Evolutionary conservation across 2,888 invertebrate species (phyloP).

Genomic region (Sinopyrophorus schimmeli): DNA sequence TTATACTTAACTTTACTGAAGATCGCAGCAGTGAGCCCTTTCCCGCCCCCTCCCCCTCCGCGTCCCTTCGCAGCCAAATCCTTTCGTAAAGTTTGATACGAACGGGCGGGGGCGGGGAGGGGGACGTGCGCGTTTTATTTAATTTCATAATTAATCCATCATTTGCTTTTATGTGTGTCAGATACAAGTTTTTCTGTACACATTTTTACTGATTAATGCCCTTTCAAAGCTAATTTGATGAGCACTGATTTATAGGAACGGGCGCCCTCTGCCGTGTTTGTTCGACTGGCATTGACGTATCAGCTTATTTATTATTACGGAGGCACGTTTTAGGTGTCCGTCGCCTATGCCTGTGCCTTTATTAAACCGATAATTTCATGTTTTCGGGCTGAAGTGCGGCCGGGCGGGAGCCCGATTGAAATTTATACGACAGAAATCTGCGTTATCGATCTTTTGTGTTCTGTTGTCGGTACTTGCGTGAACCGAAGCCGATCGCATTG

Average conservation of each 20-base stretch:
- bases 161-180: background rate
- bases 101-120: background rate
- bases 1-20: slow-evolving; percentile 40
- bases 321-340: background rate
- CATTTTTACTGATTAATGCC: slow-evolving; percentile 24
- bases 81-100: slow-evolving; percentile 7
- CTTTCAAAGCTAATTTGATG: slow-evolving; percentile 17
- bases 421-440: no score
- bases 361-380: no score
- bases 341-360: no score
- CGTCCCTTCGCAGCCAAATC: slow-evolving; percentile 10
- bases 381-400: no score
- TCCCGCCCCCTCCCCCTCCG: background rate
- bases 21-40: slow-evolving; percentile 11
- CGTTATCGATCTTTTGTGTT: no score
- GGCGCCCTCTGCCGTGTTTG: slow-evolving; percentile 10
- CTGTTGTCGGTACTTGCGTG: no score
- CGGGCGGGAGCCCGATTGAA: no score
- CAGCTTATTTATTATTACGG: slow-evolving; percentile 22
- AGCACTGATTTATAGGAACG: slow-evolving; percentile 14
- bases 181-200: background rate
- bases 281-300: slow-evolving; percentile 19
- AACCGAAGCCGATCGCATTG: no score
- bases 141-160: slow-evolving; percentile 6
- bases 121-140: background rate